These are phyloP conservation scores for Bilobella aurantiaca DNA, from an alignment of 1,140 invertebrate species.

Conservation along the genomic window DNA sequence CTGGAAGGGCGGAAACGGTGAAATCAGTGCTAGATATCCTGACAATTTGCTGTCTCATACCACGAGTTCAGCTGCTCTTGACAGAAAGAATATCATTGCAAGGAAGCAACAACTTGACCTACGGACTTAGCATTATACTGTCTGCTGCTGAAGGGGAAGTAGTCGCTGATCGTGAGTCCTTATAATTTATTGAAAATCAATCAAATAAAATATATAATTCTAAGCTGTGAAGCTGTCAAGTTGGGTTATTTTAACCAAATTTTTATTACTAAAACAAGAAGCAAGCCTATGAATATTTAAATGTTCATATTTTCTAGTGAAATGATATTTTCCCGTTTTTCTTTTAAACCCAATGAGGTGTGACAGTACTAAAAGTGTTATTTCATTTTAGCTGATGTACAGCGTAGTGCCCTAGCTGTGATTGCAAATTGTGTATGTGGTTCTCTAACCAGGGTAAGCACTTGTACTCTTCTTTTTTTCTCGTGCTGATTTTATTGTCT, in stretches of 20 bases:
- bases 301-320: too few relatives aligned
- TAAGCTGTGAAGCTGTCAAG: too few relatives aligned
- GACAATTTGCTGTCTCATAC: conserved; percentile 76
- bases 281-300: too few relatives aligned
- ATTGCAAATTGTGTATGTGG: conserved; percentile 89
- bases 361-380: background rate
- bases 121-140: conserved; percentile 39
- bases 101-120: conserved; percentile 29
- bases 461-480: conserved; percentile 21
- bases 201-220: too few relatives aligned
- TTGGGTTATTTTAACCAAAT: too few relatives aligned
- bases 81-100: conserved; percentile 58
- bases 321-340: too few relatives aligned
- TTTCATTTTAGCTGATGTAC: conserved; percentile 56
- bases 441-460: conserved; percentile 59
- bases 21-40: conserved; percentile 79
- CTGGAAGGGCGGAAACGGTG: conserved; percentile 76
- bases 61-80: conserved; percentile 69
- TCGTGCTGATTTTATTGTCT: background rate
- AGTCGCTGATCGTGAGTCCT: conserved; percentile 51
- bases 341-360: too few relatives aligned
- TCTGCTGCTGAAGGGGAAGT: conserved; percentile 83
- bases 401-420: conserved; percentile 75
- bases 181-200: background rate
- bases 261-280: too few relatives aligned